Conservation (phyloP, 2,113 vertebrate species). For the Climacteris rufus region DNA sequence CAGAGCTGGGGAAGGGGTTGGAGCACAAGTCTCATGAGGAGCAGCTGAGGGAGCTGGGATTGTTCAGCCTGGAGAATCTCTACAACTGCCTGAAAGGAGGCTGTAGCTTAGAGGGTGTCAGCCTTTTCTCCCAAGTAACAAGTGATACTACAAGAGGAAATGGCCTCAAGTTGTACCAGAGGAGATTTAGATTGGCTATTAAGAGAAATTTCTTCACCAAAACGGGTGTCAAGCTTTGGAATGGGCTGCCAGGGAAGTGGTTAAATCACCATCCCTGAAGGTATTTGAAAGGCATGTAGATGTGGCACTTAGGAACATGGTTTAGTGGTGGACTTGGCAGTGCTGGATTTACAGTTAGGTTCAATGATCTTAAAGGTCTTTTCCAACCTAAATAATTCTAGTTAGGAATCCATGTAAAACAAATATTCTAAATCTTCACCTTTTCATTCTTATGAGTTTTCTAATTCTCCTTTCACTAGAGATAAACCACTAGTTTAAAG, state of each 20-base stretch:
- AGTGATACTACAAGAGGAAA: background rate
- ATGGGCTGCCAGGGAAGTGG: background rate
- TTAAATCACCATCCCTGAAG: background rate
- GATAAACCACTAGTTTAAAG: background rate
- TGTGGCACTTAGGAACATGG: fast-evolving
- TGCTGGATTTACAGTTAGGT: background rate
- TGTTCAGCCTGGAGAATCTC: background rate
- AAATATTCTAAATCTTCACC: background rate
- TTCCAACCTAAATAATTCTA: background rate
- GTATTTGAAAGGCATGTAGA: background rate
- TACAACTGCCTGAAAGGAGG: background rate
- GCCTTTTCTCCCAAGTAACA: background rate
- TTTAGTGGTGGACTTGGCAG: background rate
- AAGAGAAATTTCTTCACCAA: background rate
- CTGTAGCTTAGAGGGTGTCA: background rate
- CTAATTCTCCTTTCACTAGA: background rate
- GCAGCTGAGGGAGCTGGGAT: background rate
- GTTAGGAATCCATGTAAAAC: background rate
- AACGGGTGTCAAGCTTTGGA: background rate
- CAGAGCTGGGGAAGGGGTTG: background rate
- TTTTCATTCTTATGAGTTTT: background rate
- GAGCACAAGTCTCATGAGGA: background rate
- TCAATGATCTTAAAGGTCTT: background rate
- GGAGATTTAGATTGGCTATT: background rate
- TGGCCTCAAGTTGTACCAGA: fast-evolving